Base-by-base conservation (phyloP, 2,113 vertebrate genomes). In the Tetrax tetrax region DNA sequence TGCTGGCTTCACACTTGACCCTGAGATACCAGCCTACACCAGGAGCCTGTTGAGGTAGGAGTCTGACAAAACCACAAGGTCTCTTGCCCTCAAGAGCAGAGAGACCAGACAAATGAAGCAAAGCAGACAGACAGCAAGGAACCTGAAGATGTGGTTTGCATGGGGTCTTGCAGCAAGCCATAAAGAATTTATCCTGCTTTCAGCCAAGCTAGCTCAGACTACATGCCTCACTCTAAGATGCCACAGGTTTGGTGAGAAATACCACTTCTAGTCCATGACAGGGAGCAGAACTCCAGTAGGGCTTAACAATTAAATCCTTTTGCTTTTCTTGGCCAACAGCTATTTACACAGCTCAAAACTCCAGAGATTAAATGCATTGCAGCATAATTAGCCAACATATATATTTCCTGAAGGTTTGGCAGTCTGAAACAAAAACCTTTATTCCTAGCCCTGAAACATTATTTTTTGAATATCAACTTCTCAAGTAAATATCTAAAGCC, bases 31-130 rank as follows among this genome's bases (percentile, higher is more conserved):
- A 85, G 1, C 38, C 22, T 27, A 16, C 48, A 83, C 21, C 38
- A 69, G 22, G 28, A 38, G 5, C 23, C 38, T 0, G 0, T 8
- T 76, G 48, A 21, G 12, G 50, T 19, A 80, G 47, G 33, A 17
- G 7, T 61, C 72, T n/a, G 45, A 86, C n/a, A 94, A 74, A 61
- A 3, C 14, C 6, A 8, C 4, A 33, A 0, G 45, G 41, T 57
- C 61, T 84, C 69, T 11, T 41, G 21, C 43, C 63, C 47, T 37
- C 31, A 48, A 8, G 33, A 84, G 38, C 18, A 63, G 37, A 61
- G 37, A 61, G 1, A 10, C 2, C 29, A 70, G 33, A 12, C 23
- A 22, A 37, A 29, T 0, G 4, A 84, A 71, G 68, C 23, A 35
- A 84, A 71, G 68, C 23, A 35, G 41, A 43, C 9, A 19, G 33